Evolutionary conservation across 2,113 vertebrate species (phyloP).

Genomic region (Cyanoramphus novaezelandiae): DNA sequence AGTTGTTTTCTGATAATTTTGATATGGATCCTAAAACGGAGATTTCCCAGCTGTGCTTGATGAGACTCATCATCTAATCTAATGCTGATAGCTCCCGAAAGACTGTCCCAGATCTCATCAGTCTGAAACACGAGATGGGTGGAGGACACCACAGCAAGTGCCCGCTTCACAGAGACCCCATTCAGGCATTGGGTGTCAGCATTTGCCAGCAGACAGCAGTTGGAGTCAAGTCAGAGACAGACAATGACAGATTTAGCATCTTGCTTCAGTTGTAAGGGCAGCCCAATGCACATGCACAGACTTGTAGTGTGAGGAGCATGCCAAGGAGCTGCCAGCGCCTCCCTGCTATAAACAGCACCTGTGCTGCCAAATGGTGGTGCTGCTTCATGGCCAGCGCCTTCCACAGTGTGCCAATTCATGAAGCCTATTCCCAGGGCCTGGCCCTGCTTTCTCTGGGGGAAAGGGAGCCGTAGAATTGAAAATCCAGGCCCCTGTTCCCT

Average conservation of each 20-base stretch:
- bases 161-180: slow-evolving; percentile 54
- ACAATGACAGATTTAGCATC: slow-evolving; percentile 75
- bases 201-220: slow-evolving; percentile 68
- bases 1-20: slow-evolving; percentile 50
- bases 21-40: slow-evolving; percentile 26
- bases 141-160: slow-evolving; percentile 55
- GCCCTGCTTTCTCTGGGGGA: background rate
- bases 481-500: background rate
- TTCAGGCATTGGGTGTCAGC: slow-evolving; percentile 74
- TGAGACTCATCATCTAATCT: slow-evolving; percentile 28
- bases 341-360: slow-evolving; percentile 54
- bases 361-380: slow-evolving; percentile 62
- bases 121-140: slow-evolving; percentile 69
- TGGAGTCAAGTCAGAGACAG: slow-evolving; percentile 62
- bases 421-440: background rate
- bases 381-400: background rate
- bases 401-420: accelerated
- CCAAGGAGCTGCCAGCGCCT: slow-evolving; percentile 8
- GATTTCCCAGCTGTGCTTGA: slow-evolving; percentile 48
- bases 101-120: slow-evolving; percentile 29
- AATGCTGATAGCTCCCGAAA: background rate
- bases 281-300: slow-evolving; percentile 29
- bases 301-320: slow-evolving; percentile 26
- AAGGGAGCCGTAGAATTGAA: background rate
- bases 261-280: slow-evolving; percentile 54